Evolutionary conservation across 2,888 invertebrate species (phyloP), one percentile per base, ranked within the genome.

Genomic region (Campaea margaritaria): DNA sequence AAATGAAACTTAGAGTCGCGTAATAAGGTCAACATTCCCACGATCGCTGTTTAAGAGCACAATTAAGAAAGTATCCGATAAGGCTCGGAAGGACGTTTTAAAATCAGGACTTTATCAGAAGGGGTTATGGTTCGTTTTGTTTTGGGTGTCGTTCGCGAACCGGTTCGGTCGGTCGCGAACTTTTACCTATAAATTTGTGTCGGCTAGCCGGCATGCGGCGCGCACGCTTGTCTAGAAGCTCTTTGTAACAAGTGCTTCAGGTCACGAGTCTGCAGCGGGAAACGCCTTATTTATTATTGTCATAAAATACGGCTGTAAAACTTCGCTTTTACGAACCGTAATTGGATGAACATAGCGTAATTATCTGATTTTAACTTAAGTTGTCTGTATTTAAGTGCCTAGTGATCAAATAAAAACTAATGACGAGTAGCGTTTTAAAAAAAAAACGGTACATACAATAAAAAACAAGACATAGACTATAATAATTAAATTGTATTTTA

Each of bases 181-280:
- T 92, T 91, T 92, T 91, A 91, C 92, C 91, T 92, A 92, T 92
- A 92, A 92, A 92, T 92, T 92, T 88, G 89, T 91, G 91, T 89
- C 89, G 89, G 85, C 84, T 82, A 79, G 85, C 79, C 78, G 84
- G 84, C 83, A 82, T 81, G 81, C 85, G 79, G 83, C 78, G 74
- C 68, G 78, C 80, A 76, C 79, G 82, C 76, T 77, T 77, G 84
- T 87, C 86, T 89, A 89, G 87, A 82, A 86, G 83, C 82, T 83
- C 79, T 79, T 72, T 75, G 73, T 75, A 69, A 72, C 67, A 71
- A 73, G 73, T 72, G 79, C 71, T 74, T 69, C 68, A 85, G 74
- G 78, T 74, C 71, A 80, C 69, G 70, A 75, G 76, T 71, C 67
- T 62, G 64, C 43, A 67, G 76, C 73, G 75, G 63, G 41, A 64